Conservation (phyloP, 2,113 vertebrate genomes). For the Prolemur simus region DNA sequence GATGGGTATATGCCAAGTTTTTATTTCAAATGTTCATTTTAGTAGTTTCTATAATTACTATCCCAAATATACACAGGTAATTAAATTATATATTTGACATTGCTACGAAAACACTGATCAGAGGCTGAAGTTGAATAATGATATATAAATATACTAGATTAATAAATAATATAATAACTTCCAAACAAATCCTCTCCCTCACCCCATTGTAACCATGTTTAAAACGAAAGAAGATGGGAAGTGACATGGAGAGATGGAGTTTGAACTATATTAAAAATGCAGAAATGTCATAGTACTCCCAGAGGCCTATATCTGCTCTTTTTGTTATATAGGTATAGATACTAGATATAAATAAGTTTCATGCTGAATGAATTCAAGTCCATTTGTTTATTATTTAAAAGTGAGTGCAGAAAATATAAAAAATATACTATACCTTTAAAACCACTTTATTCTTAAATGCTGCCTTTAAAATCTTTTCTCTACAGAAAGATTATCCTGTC, state of each 20-base stretch:
- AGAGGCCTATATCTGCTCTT: background rate
- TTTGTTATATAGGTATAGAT: background rate
- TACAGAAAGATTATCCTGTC: constrained; percentile 51
- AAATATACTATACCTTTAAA: constrained; percentile 19
- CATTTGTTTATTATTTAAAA: constrained; percentile 64
- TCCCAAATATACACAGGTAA: background rate
- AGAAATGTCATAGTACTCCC: background rate
- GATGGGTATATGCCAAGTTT: background rate
- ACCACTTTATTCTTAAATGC: background rate
- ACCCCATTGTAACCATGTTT: background rate
- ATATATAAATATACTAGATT: background rate
- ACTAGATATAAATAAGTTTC: background rate
- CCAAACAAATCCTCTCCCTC: background rate
- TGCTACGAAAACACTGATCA: background rate
- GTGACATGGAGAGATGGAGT: background rate
- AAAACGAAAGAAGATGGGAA: background rate
- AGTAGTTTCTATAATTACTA: background rate
- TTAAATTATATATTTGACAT: background rate
- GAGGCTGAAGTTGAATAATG: background rate
- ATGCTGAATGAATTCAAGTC: background rate
- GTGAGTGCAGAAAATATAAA: constrained; percentile 58
- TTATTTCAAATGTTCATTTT: background rate
- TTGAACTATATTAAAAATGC: constrained; percentile 6
- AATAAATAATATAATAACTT: background rate
- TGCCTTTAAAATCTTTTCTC: constrained; percentile 69